These are phyloP conservation scores for Lerista edwardsae DNA, from an alignment of 2,797 vertebrate genomes.

Conservation along the genomic window DNA sequence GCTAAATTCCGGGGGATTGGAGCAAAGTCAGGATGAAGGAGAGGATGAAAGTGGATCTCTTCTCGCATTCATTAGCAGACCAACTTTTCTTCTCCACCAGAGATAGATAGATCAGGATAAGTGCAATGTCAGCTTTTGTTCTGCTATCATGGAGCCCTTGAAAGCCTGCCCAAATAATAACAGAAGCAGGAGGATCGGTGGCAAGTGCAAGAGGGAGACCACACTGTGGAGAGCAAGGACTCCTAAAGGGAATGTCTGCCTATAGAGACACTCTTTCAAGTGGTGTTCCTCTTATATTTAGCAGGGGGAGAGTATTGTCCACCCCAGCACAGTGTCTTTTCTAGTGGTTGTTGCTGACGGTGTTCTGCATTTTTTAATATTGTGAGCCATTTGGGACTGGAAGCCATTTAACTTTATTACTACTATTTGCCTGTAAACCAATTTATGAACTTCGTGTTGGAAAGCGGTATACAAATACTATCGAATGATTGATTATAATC, in stretches of 20 bases:
- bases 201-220: slow-evolving; percentile 35
- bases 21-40: slow-evolving; percentile 47
- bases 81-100: slow-evolving; percentile 54
- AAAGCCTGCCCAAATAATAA: slow-evolving; percentile 60
- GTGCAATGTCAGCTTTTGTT: slow-evolving; percentile 57
- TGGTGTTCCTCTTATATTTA: too few species aligned
- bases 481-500: too few species aligned
- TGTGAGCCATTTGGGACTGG: too few species aligned
- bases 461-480: too few species aligned
- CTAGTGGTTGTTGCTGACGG: too few species aligned
- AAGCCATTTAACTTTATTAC: too few species aligned
- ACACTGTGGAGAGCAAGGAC: slow-evolving; percentile 27
- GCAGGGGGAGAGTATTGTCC: too few species aligned
- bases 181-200: slow-evolving; percentile 52
- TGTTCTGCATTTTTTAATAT: too few species aligned
- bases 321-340: too few species aligned
- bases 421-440: too few species aligned
- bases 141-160: slow-evolving; percentile 49
- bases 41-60: slow-evolving; percentile 34
- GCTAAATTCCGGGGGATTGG: slow-evolving; percentile 46
- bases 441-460: too few species aligned
- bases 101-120: slow-evolving; percentile 56
- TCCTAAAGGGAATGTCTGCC: slow-evolving; percentile 34
- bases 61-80: slow-evolving; percentile 22
- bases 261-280: too few species aligned